Evolutionary conservation across 2,888 invertebrate genomes (phyloP), one percentile per base, ranked within the genome.

Genomic region (Syrista parreyssii): DNA sequence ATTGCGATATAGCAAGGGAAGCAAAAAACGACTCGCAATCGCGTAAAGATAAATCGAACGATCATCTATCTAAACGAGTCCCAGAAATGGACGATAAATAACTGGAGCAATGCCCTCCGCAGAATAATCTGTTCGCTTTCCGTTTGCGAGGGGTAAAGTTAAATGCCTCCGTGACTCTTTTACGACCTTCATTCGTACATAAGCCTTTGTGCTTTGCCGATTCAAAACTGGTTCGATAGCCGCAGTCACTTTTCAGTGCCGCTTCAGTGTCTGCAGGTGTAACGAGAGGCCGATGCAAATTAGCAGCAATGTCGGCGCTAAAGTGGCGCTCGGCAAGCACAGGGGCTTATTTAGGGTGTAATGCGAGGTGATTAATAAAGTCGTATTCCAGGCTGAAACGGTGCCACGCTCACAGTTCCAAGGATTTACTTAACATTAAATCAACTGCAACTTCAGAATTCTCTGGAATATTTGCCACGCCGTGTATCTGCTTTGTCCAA

Each of bases 311-410:
- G 74, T 35, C 74, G 33, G 33, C 74, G n/a, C 30, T 74, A 74
- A 74, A 74, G 74, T 33, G 74, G 74, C 74, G 74, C 74, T 33
- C 74, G 74, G 35, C 23, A 36, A 36, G 35, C 33, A 74, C 71
- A 34, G 36, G n/a, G 69, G 34, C 69, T 82, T 84, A 83, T 84
- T 83, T 84, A 82, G 80, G 75, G 75, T 76, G 81, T 80, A 83
- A 80, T 75, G 68, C 78, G 76, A 79, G 35, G 55, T 78, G 82
- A 85, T 83, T 82, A 85, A 83, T 79, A 81, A 80, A 79, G 74
- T 76, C 76, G 68, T 78, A 76, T 80, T 76, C 74, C 80, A 72
- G 74, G 36, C 30, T n/a, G 68, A 72, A 78, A 75, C 80, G 78
- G 81, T 82, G 79, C 68, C 74, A 33, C 68, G 75, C 31, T 71